These are phyloP conservation scores for Drosophila quinaria DNA, from an alignment of 2,888 invertebrate genomes.

Conservation along the genomic window DNA sequence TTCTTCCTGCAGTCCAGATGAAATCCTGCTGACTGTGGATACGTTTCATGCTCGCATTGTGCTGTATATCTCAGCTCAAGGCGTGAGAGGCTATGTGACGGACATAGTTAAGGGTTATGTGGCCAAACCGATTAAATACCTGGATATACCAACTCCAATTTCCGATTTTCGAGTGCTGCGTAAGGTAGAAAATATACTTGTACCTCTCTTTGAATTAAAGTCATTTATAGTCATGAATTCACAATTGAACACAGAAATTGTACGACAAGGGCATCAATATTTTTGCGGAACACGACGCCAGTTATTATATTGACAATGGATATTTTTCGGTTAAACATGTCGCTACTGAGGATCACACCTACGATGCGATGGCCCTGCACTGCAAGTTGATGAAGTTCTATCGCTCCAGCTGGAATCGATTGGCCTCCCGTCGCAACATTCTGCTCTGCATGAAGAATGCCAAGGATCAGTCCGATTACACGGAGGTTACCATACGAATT, in stretches of 20 bases:
- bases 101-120: conserved; percentile 66
- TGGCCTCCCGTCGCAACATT: conserved; percentile 78
- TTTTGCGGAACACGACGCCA: conserved; percentile 82
- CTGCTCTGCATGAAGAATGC: conserved; percentile 70
- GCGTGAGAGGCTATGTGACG: conserved; percentile 73
- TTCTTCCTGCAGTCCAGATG: conserved; percentile 62
- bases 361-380: conserved; percentile 77
- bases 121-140: conserved; percentile 69
- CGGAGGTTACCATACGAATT: conserved; percentile 68
- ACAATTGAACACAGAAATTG: conserved; percentile 57
- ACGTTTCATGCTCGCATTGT: conserved; percentile 73
- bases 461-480: conserved; percentile 58
- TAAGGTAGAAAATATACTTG: conserved; percentile 52
- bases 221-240: neutral
- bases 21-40: conserved; percentile 73
- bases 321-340: conserved; percentile 81
- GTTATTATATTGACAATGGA: conserved; percentile 80
- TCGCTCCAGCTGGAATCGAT: conserved; percentile 82
- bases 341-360: conserved; percentile 79
- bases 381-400: conserved; percentile 76
- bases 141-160: conserved; percentile 73
- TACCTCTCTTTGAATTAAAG: neutral
- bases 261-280: conserved; percentile 79
- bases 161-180: conserved; percentile 72
- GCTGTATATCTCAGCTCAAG: conserved; percentile 70